Percentiles rank a stretch among this genome's conserved stretches.
These are phyloP conservation scores for Coturnix japonica DNA, from an alignment of 2,113 vertebrate genomes.

Conservation along the genomic window DNA sequence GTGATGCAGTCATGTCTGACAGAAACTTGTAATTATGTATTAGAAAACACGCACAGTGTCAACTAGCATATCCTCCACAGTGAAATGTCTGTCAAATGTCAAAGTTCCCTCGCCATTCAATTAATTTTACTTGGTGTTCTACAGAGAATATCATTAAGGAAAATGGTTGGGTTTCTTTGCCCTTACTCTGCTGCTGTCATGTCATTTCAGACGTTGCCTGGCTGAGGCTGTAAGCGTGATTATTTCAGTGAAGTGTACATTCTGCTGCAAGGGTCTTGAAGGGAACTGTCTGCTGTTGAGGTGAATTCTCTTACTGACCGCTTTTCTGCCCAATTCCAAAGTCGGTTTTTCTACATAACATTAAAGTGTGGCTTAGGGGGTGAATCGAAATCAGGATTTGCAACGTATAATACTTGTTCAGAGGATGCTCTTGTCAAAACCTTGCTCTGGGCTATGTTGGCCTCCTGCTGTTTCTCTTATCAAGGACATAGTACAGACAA, in stretches of 20 bases:
- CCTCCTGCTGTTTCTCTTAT: background rate
- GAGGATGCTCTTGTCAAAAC: background rate
- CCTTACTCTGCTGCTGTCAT: background rate
- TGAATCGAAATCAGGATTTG: background rate
- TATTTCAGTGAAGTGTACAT: background rate
- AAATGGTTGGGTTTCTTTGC: background rate
- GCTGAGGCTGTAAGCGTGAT: background rate
- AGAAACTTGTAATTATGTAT: background rate
- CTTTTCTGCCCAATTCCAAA: background rate
- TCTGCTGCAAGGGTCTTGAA: background rate
- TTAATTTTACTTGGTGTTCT: background rate
- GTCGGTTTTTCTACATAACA: background rate
- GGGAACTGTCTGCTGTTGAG: rapidly evolving
- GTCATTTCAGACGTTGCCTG: background rate
- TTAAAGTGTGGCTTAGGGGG: background rate
- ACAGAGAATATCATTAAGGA: background rate
- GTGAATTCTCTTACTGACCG: background rate
- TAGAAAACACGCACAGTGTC: background rate
- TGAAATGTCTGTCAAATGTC: background rate
- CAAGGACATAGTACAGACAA: background rate
- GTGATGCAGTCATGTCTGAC: background rate
- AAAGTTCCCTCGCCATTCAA: background rate
- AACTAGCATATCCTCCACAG: background rate
- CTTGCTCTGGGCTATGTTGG: background rate
- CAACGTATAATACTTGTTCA: background rate